These are phyloP conservation scores for Tonatia bakeri DNA, from an alignment of 2,113 vertebrate species.

Conservation along the genomic window DNA sequence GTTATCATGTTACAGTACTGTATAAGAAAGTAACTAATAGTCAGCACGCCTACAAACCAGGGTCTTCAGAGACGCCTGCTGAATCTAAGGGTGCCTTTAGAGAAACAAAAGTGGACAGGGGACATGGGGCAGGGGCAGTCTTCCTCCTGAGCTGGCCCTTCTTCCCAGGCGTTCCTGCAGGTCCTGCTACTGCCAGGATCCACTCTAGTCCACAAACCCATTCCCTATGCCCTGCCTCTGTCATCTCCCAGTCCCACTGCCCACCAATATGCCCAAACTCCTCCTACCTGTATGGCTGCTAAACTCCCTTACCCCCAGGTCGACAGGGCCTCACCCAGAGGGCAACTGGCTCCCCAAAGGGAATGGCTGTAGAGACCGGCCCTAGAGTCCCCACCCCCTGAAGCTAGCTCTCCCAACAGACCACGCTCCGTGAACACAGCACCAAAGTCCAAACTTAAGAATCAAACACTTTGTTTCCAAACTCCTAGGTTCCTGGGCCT, in stretches of 20 bases:
- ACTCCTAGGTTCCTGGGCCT: background rate
- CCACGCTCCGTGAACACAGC: background rate
- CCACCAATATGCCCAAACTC: background rate
- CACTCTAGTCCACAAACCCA: background rate
- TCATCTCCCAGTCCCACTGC: too few relatives aligned
- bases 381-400: accelerated
- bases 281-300: background rate
- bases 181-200: background rate
- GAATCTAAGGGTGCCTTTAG: background rate
- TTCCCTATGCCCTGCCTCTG: too few relatives aligned
- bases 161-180: background rate
- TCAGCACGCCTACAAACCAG: background rate
- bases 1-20: background rate
- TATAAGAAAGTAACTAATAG: background rate
- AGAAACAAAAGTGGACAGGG: background rate
- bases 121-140: too few relatives aligned
- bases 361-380: background rate
- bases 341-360: background rate
- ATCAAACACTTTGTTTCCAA: background rate
- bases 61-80: background rate
- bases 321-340: background rate
- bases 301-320: background rate
- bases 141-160: background rate
- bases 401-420: background rate
- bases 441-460: background rate